Base-by-base conservation (phyloP, 2,113 vertebrate species). In the Columbina picui region DNA sequence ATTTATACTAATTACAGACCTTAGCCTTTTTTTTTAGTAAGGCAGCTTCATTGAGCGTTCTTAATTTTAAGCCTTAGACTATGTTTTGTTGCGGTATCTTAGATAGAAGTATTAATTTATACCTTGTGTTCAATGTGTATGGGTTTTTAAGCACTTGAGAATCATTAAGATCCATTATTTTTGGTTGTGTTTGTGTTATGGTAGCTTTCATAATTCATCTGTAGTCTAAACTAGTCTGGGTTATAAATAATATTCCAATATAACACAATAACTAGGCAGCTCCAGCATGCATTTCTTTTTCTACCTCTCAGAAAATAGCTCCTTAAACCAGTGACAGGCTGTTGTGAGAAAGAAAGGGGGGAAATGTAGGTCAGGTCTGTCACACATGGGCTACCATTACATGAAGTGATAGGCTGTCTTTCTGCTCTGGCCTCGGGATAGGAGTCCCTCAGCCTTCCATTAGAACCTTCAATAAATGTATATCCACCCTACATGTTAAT, bases 321-420 rank as follows among this genome's bases (percentile, higher is more conserved):
- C 94, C 97, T 98, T 98, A 97, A 97, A 98, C 96, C 95, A 96
- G 92, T 95, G 98, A 94, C 97, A 97, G 96, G 97, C 97, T 98
- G 98, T 98, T 98, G 97, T 96, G 98, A 98, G 96, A 98, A 98
- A 97, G 98, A 97, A 97, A 98, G 97, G 94, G 97, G 96, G 96
- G 97, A 97, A 98, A 99, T 99, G 98, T 99, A 99, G 99, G 99
- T 99, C 99, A 99, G 97, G 97, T 98, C 98, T 99, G 98, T 99
- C 99, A 98, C 98, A 98, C 98, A 98, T 97, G 98, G 98, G 97
- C 98, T 98, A 97, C 97, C 97, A 98, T 99, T 98, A 98, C 97
- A 96, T 95, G 97, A 98, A 98, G 98, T 98, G 98, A 99, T 98
- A 98, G 98, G 98, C 98, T 98, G 98, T 98, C 98, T 98, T 98